Conservation (phyloP, 2,113 vertebrate genomes). For the Mastomys natalensis region DNA sequence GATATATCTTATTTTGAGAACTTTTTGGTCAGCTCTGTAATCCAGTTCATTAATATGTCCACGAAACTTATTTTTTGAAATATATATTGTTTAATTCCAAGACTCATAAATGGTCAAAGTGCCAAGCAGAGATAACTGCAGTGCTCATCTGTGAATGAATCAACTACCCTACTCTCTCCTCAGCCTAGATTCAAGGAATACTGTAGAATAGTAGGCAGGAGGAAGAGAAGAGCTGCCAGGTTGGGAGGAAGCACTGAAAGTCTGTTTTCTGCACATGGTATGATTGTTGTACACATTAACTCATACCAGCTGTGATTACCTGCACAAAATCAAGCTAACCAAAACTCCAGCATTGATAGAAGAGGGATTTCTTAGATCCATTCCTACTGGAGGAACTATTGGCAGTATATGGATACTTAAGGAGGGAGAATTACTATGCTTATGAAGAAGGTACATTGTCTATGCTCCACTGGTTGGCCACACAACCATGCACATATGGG, state of each 20-base stretch:
- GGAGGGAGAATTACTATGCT: neutral
- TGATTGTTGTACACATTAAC: neutral
- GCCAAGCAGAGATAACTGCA: neutral
- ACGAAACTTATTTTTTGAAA: neutral
- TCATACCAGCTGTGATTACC: neutral
- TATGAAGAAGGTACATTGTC: too few relatives aligned
- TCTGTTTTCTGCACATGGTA: neutral
- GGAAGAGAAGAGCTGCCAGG: neutral
- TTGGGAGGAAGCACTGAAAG: neutral
- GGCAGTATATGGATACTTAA: too few relatives aligned
- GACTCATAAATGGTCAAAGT: neutral
- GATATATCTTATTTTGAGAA: neutral
- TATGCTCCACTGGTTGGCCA: neutral
- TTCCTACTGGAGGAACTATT: neutral
- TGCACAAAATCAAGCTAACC: neutral
- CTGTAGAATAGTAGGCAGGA: neutral
- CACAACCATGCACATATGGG: neutral
- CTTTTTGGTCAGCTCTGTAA: neutral
- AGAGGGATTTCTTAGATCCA: neutral
- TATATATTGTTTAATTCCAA: neutral
- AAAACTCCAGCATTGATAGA: neutral
- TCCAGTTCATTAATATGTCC: neutral
- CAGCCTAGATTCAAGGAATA: neutral
- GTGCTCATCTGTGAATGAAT: neutral
- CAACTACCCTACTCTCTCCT: neutral